Base-by-base conservation (phyloP, 2,888 invertebrate genomes). In the Dynastes grantii region DNA sequence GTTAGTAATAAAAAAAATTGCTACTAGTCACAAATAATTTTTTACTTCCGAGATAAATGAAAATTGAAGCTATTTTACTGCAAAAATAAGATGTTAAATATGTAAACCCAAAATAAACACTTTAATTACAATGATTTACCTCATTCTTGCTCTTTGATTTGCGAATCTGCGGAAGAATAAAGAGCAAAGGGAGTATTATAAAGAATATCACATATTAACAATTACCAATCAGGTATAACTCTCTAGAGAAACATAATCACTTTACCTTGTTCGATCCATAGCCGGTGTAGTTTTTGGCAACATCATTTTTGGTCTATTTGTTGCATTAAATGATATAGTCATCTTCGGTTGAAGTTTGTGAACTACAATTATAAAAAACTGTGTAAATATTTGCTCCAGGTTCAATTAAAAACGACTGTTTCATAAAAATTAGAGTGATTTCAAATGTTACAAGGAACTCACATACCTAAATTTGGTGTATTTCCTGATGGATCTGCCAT, bases 401-500 rank as follows among this genome's bases (percentile, higher is more conserved):
- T 64, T 75, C 13, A 78, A 63, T 11, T 40, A 61, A 61, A 61
- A 40, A 51, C 22, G 2, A 29, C 6, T 11, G 9, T 11, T 45
- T 45, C 2, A 45, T 11, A 45, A 45, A 8, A 37, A 37, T 37
- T 5, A 11, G 2, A 45, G 1, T 45, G 45, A 8, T 11, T 45
- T 45, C 45, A 45, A 45, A 45, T 8, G 2, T 8, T 45, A 45
- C 11, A 45, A 45, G n/a, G 51, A 68, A 37, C 71, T 49, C 9
- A 45, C 49, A 27, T 91, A 90, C 92, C 91, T 90, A 92, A 92
- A 89, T 91, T 92, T 88, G 92, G 91, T 86, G 93, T 92, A 90
- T 93, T 92, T 89, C 92, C 92, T 89, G 92, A 92, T 90, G 92
- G 93, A 90, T 93, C 93, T 91, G 93, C 93, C 94, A 94, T 94